A percentile compares a stretch with the other conserved stretches of the same genome.
Evolutionary conservation across 2,113 vertebrate genomes (phyloP).

Genomic region (Craseonycteris thonglongyai): DNA sequence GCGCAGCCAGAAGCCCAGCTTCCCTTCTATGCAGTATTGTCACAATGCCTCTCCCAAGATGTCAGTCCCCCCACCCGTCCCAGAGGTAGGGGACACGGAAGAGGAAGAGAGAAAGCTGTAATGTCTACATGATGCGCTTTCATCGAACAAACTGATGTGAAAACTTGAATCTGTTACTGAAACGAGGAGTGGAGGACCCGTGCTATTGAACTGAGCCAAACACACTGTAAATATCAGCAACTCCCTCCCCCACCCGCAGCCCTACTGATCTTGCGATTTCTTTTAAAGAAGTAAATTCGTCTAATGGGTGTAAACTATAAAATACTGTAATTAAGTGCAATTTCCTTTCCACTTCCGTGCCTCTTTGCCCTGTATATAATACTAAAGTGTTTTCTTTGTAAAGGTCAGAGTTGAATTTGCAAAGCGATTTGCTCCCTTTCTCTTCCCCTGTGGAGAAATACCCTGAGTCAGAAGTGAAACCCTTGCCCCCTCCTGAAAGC

Average conservation of each 20-base stretch:
- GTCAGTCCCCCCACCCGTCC: conserved; percentile 47
- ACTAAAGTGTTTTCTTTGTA: conserved; percentile 66
- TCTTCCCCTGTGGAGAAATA: background rate
- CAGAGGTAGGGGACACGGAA: conserved; percentile 30
- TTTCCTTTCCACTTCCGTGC: conserved; percentile 47
- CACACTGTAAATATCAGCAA: conserved; percentile 78
- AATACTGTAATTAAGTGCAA: conserved; percentile 85
- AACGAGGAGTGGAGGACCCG: conserved; percentile 63
- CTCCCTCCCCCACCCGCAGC: background rate
- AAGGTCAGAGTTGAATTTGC: conserved; percentile 71
- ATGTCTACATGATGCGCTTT: conserved; percentile 53
- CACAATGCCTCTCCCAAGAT: conserved; percentile 59
- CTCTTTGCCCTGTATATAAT: conserved; percentile 76
- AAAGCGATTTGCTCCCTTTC: background rate
- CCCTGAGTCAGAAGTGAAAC: background rate
- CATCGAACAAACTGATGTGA: conserved; percentile 66
- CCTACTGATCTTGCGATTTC: conserved; percentile 75
- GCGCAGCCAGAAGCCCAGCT: conserved; percentile 37
- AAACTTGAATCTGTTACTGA: conserved; percentile 81
- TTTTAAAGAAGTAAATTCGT: conserved; percentile 82
- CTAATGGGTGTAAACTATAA: conserved; percentile 83
- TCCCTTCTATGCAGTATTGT: conserved; percentile 74
- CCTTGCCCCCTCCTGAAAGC: background rate
- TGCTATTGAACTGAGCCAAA: conserved; percentile 82
- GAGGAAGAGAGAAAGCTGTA: conserved; percentile 51